Percentiles rank a stretch among this genome's conserved stretches.
These are phyloP conservation scores for Zeuzera pyrina DNA, from an alignment of 2,888 invertebrate genomes.

Conservation along the genomic window DNA sequence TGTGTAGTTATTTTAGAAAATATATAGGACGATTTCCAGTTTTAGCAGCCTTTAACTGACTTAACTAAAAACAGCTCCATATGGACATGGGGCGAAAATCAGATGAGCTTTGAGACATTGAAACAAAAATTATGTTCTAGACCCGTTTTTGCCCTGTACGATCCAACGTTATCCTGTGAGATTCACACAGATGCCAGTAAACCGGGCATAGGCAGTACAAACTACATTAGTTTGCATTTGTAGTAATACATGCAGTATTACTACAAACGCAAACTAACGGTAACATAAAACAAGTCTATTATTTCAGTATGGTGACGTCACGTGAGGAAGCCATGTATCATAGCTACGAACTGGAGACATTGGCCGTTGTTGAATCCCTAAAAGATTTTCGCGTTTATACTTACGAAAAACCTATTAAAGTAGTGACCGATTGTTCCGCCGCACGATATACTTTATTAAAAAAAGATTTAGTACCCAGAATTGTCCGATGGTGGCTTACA, in stretches of 20 bases:
- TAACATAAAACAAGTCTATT: conserved; percentile 21
- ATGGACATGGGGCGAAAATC: no score
- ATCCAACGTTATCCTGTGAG: no score
- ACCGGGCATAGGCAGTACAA: conserved; percentile 18
- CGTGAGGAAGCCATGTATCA: conserved; percentile 22
- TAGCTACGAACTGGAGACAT: conserved; percentile 33
- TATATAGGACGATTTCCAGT: no score
- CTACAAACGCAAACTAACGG: conserved; percentile 12
- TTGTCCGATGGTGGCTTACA: conserved; percentile 25
- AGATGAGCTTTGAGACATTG: no score
- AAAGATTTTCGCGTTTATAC: conserved; percentile 13
- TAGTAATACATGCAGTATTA: no score
- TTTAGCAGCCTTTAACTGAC: no score
- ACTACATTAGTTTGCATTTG: no score
- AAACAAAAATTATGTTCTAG: no score
- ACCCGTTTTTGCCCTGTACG: no score
- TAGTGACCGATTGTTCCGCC: conserved; percentile 20
- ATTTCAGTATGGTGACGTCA: conserved; percentile 24
- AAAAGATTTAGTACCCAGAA: conserved; percentile 11
- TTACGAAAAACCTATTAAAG: conserved; percentile 8
- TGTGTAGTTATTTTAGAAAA: no score
- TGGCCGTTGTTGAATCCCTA: conserved; percentile 26
- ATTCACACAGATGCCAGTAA: conserved; percentile 20
- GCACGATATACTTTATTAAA: conserved; percentile 7
- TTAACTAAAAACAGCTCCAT: no score